These are phyloP conservation scores for Henicopernis longicauda DNA, from an alignment of 2,113 vertebrate genomes.

Conservation along the genomic window DNA sequence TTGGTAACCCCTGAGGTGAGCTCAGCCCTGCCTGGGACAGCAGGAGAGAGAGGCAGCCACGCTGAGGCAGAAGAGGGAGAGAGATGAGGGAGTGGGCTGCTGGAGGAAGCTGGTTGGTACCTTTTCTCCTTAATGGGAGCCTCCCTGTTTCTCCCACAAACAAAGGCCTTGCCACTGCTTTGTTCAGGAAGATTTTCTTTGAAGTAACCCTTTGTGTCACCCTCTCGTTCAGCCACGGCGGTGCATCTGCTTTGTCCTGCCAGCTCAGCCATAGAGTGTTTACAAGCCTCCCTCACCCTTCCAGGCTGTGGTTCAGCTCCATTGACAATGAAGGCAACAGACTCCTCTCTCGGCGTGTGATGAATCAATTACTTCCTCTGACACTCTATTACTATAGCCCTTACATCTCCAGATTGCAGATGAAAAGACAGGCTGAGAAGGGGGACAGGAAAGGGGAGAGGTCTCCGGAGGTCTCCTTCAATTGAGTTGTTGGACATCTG, in stretches of 20 bases:
- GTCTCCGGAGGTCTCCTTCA: slow-evolving; percentile 39
- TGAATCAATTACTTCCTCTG: slow-evolving; percentile 78
- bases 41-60: background rate
- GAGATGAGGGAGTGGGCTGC: background rate
- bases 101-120: background rate
- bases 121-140: background rate
- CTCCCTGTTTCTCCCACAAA: background rate
- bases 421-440: slow-evolving; percentile 54
- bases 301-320: slow-evolving; percentile 72
- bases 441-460: slow-evolving; percentile 18
- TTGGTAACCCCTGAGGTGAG: background rate
- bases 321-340: slow-evolving; percentile 71
- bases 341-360: slow-evolving; percentile 60
- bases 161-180: background rate
- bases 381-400: slow-evolving; percentile 71
- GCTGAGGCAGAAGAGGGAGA: background rate
- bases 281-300: slow-evolving; percentile 70
- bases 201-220: slow-evolving; percentile 55
- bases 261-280: slow-evolving; percentile 72
- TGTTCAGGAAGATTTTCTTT: slow-evolving; percentile 46
- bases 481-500: slow-evolving; percentile 50
- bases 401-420: slow-evolving; percentile 65
- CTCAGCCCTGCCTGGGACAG: background rate
- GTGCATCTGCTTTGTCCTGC: slow-evolving; percentile 47
- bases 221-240: background rate